Percentiles rank a stretch among this genome's conserved stretches.
Conservation (phyloP, 2,797 vertebrate species). For the Champsocephalus esox region DNA sequence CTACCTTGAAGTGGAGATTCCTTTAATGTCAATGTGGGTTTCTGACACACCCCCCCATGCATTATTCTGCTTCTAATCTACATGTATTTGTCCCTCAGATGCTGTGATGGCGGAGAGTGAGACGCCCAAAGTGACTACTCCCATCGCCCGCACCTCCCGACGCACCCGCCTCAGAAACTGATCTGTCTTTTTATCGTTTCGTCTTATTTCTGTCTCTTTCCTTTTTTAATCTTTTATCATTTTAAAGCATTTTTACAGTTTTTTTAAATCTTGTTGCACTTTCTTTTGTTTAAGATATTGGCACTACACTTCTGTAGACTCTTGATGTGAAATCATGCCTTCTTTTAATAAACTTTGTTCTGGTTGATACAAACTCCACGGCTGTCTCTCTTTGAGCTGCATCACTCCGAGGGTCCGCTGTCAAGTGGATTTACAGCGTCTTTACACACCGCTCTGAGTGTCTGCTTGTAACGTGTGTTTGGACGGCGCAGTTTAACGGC, state of each 20-base stretch:
- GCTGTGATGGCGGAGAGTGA: constrained; percentile 91
- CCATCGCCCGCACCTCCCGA: constrained; percentile 89
- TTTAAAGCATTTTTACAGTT: constrained; percentile 1
- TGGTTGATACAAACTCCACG: constrained; percentile 34
- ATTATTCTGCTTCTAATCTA: not conserved
- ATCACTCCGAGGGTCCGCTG: constrained; percentile 50
- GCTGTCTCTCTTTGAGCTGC: constrained; percentile 27
- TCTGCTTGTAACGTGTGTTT: constrained; percentile 68
- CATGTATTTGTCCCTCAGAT: constrained; percentile 63
- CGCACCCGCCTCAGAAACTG: constrained; percentile 84
- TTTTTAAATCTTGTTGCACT: constrained; percentile 18
- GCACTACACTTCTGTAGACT: constrained; percentile 8
- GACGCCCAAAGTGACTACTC: constrained; percentile 93
- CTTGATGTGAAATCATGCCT: not conserved
- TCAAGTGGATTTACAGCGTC: constrained; percentile 71
- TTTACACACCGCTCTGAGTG: constrained; percentile 67
- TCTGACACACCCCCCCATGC: not conserved
- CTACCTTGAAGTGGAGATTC: not conserved
- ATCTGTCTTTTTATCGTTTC: constrained; percentile 25
- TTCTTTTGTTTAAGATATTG: constrained; percentile 13
- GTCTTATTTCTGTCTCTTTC: constrained; percentile 22
- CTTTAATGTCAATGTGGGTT: not conserved
- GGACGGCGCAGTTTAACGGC: constrained; percentile 71
- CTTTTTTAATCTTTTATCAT: constrained; percentile 17
- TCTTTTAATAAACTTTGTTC: constrained; percentile 65